Evolutionary conservation across 2,113 vertebrate genomes (phyloP).

Genomic region (Nesospiza acunhae): DNA sequence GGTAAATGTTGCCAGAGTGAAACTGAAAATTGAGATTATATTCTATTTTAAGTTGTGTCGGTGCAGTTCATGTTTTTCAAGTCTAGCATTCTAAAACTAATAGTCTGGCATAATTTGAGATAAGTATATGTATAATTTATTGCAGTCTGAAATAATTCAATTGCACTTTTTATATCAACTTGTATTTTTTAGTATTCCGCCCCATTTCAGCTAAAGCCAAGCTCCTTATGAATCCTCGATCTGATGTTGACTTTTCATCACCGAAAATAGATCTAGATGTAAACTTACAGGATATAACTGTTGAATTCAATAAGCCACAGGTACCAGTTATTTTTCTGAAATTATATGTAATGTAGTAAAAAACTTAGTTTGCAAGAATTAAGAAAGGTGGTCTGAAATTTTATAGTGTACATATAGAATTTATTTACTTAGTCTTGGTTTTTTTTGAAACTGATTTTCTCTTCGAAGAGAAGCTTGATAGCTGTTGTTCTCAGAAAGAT

Average conservation of each 20-base stretch:
- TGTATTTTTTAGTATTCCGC: constrained; percentile 85
- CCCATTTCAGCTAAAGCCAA: constrained; percentile 94
- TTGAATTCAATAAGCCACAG: constrained; percentile 94
- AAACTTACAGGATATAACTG: constrained; percentile 87
- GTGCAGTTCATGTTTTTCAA: not conserved
- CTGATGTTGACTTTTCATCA: constrained; percentile 92
- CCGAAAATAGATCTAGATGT: constrained; percentile 92
- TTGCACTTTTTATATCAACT: not conserved
- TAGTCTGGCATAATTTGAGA: not conserved
- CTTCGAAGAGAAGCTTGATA: not conserved
- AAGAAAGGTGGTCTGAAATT: not conserved
- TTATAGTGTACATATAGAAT: not conserved
- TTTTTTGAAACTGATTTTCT: not conserved
- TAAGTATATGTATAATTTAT: not conserved
- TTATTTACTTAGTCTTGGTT: not conserved
- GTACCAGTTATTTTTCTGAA: constrained; percentile 65
- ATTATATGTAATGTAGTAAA: not conserved
- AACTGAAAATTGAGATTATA: not conserved
- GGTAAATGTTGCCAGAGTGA: not conserved
- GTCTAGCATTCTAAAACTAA: not conserved
- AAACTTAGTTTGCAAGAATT: not conserved
- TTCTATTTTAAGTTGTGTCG: not conserved
- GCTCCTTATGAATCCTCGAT: constrained; percentile 93
- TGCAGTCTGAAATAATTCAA: not conserved
- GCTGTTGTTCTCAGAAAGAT: not conserved